These are phyloP conservation scores for Hymenopus coronatus DNA, from an alignment of 2,888 invertebrate species.

Conservation along the genomic window DNA sequence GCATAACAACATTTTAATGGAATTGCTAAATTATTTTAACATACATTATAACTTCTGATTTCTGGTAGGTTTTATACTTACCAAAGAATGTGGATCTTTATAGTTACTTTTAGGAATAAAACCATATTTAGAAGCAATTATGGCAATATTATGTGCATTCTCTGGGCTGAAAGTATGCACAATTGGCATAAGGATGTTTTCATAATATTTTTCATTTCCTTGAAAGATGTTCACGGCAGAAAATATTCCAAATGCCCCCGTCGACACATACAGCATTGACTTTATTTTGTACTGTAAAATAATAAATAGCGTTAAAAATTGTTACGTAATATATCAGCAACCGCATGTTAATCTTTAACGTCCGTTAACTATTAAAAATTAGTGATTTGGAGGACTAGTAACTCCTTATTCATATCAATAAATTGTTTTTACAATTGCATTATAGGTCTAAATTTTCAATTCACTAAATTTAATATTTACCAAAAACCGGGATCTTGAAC, in stretches of 20 bases:
- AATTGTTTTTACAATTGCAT: too few relatives aligned
- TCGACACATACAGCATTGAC: constrained; percentile 62
- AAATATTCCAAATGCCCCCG: constrained; percentile 64
- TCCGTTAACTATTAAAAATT: too few relatives aligned
- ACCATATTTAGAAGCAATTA: constrained; percentile 72
- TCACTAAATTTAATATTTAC: neutral
- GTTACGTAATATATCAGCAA: too few relatives aligned
- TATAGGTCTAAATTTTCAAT: too few relatives aligned
- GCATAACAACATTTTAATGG: too few relatives aligned
- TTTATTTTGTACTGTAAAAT: constrained; percentile 60
- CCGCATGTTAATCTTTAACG: too few relatives aligned
- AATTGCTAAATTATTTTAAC: too few relatives aligned
- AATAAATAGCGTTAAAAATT: neutral
- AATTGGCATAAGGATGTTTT: constrained; percentile 67
- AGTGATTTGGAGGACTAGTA: too few relatives aligned
- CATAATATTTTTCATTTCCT: constrained; percentile 77
- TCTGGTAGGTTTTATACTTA: constrained; percentile 44
- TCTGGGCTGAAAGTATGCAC: constrained; percentile 74
- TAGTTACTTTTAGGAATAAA: constrained; percentile 61
- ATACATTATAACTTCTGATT: too few relatives aligned
- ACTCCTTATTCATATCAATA: too few relatives aligned
- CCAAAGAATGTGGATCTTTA: constrained; percentile 64
- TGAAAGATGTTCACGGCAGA: constrained; percentile 66
- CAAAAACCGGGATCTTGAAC: neutral
- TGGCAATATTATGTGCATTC: constrained; percentile 74